Evolutionary conservation across 2,888 invertebrate genomes (phyloP), one percentile per base, ranked within the genome.

Genomic region (Patella depressa): DNA sequence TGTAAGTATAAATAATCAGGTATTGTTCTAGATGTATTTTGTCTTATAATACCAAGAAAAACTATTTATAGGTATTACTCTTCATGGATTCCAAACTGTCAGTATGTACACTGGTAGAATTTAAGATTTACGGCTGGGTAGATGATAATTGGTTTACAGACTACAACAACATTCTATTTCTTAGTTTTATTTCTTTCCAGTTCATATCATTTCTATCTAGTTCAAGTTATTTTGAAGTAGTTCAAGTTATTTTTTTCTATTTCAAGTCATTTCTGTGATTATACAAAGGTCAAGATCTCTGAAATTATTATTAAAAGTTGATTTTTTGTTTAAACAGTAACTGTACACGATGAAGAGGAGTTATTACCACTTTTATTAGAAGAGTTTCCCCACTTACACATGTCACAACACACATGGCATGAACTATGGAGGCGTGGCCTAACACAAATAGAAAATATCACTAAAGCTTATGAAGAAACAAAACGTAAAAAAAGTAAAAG

Each of bases 361-460:
- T 83, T 91, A 72, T 80, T 91, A 77, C 89, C 91, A 0, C 75
- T 88, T 77, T 78, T 91, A 75, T 80, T 91, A 72, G 89, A 90
- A 53, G 91, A 91, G 81, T 91, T 91, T 77, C 91, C 91, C 3
- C 86, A 88, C 82, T 87, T 91, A 71, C 87, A 91, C 80, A 84
- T 91, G 75, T 88, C 90, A 12, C 83, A 88, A 7, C 89, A 90
- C 81, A 90, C 91, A 5, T 88, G 91, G 86, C 90, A 90, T 79
- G 89, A 91, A 78, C 81, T 91, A 73, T 90, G 90, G 90, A 80
- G 89, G 14, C 86, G 88, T 77, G 89, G 89, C 19, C 80, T 89
- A 14, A 82, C 80, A 7, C 91, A 91, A 83, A 86, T 90, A 19
- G 89, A 91, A 77, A 85, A 86, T 53, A 84, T 91, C 55, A 88